A percentile compares a stretch with the other conserved stretches of the same genome.
Evolutionary conservation across 2,113 vertebrate species (phyloP).

Genomic region (Pavo muticus): DNA sequence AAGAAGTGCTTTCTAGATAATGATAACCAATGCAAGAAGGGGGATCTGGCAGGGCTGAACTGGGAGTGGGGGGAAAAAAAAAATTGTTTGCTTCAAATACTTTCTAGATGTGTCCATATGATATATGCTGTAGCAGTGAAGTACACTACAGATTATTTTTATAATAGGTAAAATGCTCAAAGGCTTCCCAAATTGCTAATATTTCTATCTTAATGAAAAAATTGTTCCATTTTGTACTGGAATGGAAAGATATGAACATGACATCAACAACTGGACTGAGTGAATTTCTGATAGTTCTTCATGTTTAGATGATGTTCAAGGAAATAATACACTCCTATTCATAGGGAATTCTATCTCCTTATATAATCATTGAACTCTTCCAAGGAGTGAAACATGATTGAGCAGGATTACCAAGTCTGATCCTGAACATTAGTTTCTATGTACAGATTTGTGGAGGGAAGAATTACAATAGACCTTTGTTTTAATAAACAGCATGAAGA

Average conservation of each 20-base stretch:
- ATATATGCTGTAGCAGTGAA: background rate
- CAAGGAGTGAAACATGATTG: background rate
- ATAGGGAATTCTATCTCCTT: background rate
- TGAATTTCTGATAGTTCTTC: background rate
- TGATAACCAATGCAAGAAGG: slow-evolving; percentile 58
- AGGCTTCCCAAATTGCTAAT: background rate
- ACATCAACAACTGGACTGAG: background rate
- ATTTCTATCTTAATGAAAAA: background rate
- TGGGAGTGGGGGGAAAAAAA: background rate
- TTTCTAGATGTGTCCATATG: slow-evolving; percentile 15
- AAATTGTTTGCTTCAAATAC: background rate
- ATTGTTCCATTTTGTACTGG: background rate
- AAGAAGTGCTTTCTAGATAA: slow-evolving; percentile 47
- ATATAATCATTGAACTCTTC: background rate
- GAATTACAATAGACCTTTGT: too few species aligned
- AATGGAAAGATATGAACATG: background rate
- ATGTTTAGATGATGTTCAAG: background rate
- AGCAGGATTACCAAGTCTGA: background rate
- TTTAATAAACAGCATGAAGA: background rate
- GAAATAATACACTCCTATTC: background rate
- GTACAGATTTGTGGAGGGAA: background rate
- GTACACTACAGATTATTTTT: background rate
- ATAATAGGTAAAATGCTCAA: background rate
- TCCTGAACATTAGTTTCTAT: background rate
- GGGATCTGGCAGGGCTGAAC: slow-evolving; percentile 1